Conservation (phyloP, 1,140 invertebrate species). For the Physella acuta region DNA sequence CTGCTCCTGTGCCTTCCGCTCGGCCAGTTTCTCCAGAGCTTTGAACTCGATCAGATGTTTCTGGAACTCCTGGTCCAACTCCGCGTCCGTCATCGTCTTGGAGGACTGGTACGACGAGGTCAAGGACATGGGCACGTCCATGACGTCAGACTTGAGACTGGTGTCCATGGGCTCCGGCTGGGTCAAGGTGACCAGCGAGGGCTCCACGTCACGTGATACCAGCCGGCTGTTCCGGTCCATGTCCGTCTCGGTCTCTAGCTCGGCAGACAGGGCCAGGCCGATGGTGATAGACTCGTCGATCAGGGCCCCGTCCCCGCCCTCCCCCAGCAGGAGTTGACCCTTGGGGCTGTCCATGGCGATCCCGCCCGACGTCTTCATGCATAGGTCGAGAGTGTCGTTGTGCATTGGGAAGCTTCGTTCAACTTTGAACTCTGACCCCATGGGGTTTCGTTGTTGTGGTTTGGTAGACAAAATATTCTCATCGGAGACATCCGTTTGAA, state of each 20-base stretch:
- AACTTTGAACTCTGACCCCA: conserved; percentile 20
- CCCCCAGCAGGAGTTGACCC: not conserved
- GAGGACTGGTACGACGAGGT: not conserved
- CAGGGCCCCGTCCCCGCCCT: not conserved
- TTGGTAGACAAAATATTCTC: not conserved
- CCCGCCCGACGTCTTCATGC: not conserved
- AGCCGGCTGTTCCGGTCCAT: not conserved
- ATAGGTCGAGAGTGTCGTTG: conserved; percentile 14
- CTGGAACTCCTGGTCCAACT: conserved; percentile 27
- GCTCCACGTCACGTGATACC: not conserved
- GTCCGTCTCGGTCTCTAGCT: conserved; percentile 8
- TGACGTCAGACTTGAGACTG: not conserved
- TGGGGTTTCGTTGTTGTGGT: not conserved
- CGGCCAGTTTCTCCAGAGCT: conserved; percentile 26
- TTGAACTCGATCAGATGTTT: conserved; percentile 26
- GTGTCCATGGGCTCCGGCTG: not conserved
- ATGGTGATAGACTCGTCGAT: conserved; percentile 12
- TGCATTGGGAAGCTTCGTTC: conserved; percentile 8
- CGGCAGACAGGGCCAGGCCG: conserved; percentile 15
- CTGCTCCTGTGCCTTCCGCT: conserved; percentile 27
- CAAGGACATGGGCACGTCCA: conserved; percentile 7
- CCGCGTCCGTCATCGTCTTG: conserved; percentile 21
- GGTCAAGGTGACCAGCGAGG: not conserved
- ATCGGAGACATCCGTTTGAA: too few species aligned
- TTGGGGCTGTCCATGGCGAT: not conserved